Conservation (phyloP, 2,888 invertebrate genomes). For the Caenorhabditis sinica region DNA sequence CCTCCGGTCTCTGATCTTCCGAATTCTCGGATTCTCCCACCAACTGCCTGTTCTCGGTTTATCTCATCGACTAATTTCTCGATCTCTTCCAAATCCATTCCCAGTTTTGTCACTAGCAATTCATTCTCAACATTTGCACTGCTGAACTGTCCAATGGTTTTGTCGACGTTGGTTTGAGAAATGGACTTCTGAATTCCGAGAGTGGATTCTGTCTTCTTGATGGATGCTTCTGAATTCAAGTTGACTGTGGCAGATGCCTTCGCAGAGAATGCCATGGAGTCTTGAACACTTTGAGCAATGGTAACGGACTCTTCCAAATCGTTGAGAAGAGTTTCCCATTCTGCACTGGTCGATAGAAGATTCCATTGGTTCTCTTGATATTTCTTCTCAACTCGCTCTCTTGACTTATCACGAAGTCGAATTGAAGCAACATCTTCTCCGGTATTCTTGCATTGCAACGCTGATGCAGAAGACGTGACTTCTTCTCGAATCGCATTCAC, state of each 20-base stretch:
- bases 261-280: conserved; percentile 66
- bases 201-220: conserved; percentile 32
- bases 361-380: conserved; percentile 74
- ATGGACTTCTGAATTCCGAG: conserved; percentile 57
- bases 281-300: conserved; percentile 70
- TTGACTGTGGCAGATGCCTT: conserved; percentile 60
- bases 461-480: conserved; percentile 45
- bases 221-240: conserved; percentile 38
- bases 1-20: conserved; percentile 66
- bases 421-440: conserved; percentile 60
- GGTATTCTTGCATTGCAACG: conserved; percentile 35
- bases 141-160: conserved; percentile 45
- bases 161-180: conserved; percentile 56
- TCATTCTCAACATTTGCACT: conserved; percentile 55
- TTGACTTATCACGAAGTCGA: conserved; percentile 66
- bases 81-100: conserved; percentile 70
- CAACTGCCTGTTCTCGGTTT: conserved; percentile 67
- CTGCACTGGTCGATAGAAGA: conserved; percentile 69
- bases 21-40: conserved; percentile 63
- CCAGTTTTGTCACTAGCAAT: conserved; percentile 56
- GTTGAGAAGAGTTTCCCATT: conserved; percentile 76
- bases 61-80: conserved; percentile 73
- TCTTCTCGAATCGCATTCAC: conserved; percentile 54
- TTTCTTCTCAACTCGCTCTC: conserved; percentile 68
- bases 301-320: conserved; percentile 77